Percentiles rank a stretch among this genome's conserved stretches.
Evolutionary conservation across 2,797 vertebrate genomes (phyloP).

Genomic region (Takifugu rubripes): DNA sequence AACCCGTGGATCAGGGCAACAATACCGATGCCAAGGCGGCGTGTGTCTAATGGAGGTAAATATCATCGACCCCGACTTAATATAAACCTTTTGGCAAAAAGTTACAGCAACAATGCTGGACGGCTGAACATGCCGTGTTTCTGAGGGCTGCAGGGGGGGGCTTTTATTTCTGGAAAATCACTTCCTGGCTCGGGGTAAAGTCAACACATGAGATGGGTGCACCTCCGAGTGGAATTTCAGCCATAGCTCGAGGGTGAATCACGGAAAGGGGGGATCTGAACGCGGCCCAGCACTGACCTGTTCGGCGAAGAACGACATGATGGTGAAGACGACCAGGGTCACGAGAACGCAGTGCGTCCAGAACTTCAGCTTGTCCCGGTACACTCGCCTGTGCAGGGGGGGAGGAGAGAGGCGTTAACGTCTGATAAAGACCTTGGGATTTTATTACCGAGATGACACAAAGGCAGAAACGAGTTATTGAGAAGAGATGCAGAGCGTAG

Average conservation of each 20-base stretch:
- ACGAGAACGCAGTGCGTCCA: constrained; percentile 97
- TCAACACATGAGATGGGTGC: constrained; percentile 31
- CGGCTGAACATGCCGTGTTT: constrained; percentile 6
- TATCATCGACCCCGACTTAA: too few relatives aligned
- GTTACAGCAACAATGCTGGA: too few relatives aligned
- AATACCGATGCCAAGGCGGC: constrained; percentile 25
- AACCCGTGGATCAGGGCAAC: constrained; percentile 33
- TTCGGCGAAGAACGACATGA: constrained; percentile 97
- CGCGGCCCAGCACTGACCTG: constrained; percentile 80
- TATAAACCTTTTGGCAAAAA: too few relatives aligned
- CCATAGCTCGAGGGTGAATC: constrained; percentile 51
- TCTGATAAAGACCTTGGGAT: neutral
- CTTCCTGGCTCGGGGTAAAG: constrained; percentile 25
- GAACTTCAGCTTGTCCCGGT: constrained; percentile 97
- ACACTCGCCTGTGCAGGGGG: constrained; percentile 81
- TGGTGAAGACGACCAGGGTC: constrained; percentile 91
- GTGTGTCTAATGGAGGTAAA: constrained; percentile 10
- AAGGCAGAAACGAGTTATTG: too few relatives aligned
- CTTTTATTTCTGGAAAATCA: constrained; percentile 44
- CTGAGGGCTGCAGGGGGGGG: constrained; percentile 9
- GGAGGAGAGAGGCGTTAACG: neutral
- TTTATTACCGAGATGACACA: neutral
- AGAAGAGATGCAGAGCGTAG: constrained; percentile 4
- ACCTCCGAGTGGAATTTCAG: constrained; percentile 11
- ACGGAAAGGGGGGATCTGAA: constrained; percentile 23